Evolutionary conservation across 2,888 invertebrate species (phyloP), one percentile per base, ranked within the genome.

Genomic region (Ophion ellenae): DNA sequence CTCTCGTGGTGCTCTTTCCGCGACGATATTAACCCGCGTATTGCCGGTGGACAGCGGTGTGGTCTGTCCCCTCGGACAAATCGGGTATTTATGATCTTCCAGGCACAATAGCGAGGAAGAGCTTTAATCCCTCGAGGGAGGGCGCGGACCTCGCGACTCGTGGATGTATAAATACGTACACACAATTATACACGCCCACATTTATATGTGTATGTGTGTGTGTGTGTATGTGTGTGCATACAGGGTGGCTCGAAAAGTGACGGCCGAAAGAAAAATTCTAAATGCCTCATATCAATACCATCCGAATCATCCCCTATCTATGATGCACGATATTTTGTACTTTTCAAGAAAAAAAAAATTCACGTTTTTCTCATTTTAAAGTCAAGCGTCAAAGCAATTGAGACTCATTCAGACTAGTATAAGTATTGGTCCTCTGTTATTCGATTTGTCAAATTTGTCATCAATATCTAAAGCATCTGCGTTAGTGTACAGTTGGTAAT

Each of bases 1-100:
- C 79, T 74, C 78, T 66, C 40, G 20, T 64, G 32, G 71, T 73
- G 24, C 71, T 81, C 66, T 73, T 80, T 71, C 64, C 66, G 75
- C 71, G 83, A 86, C 79, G 87, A 88, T 87, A 87, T 88, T 88
- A 87, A 87, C 88, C 85, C 87, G 80, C 84, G 85, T 77, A 82
- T 79, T 78, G 71, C 83, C 47, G 81, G 71, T 63, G 69, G 82
- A 67, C 85, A 86, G 86, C 89, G 85, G 90, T 91, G 91, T 90
- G 90, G 91, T 90, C 91, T 90, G 90, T 89, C 90, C 89, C 81
- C 75, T 75, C 89, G 90, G 92, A 93, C 93, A 93, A 93, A 93
- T 93, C 93, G 92, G 90, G 90, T 93, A 93, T 93, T 93, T 93
- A 93, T 89, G 93, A 91, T 92, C 91, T 89, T 83, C 87, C 87